These are phyloP conservation scores for Trissolcus basalis DNA, from an alignment of 1,140 invertebrate species.

Conservation along the genomic window DNA sequence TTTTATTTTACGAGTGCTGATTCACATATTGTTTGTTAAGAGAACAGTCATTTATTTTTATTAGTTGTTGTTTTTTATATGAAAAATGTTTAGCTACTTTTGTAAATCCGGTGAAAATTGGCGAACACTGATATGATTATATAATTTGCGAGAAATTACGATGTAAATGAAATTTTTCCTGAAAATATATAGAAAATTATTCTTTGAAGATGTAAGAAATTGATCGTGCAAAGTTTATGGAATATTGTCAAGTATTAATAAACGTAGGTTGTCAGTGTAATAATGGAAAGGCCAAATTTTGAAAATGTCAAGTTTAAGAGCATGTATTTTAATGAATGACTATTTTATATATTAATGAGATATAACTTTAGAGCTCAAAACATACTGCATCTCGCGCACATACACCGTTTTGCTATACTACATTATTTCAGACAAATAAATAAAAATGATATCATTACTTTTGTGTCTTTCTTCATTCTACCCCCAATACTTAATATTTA, in stretches of 20 bases:
- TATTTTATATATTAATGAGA: slow-evolving; percentile 56
- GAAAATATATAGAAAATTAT: slow-evolving; percentile 6
- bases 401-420: slow-evolving; percentile 58
- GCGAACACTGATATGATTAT: too few relatives aligned
- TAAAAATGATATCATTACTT: slow-evolving; percentile 7
- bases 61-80: too few relatives aligned
- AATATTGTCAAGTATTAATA: slow-evolving; percentile 40
- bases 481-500: too few relatives aligned
- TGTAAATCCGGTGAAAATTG: too few relatives aligned
- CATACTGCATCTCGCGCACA: slow-evolving; percentile 54
- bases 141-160: slow-evolving; percentile 2
- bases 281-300: slow-evolving; percentile 44
- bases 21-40: too few relatives aligned
- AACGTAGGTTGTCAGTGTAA: slow-evolving; percentile 18
- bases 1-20: too few relatives aligned
- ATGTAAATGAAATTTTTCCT: slow-evolving; percentile 4
- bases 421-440: slow-evolving; percentile 43
- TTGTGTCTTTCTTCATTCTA: too few relatives aligned
- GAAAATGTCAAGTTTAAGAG: slow-evolving; percentile 34
- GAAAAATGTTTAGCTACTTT: too few relatives aligned
- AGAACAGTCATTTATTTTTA: too few relatives aligned
- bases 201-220: background rate
- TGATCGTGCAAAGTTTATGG: slow-evolving; percentile 1
- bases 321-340: slow-evolving; percentile 54
- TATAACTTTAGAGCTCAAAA: slow-evolving; percentile 52